Evolutionary conservation across 2,797 vertebrate genomes (phyloP).

Genomic region (Brachyalestes nurse): DNA sequence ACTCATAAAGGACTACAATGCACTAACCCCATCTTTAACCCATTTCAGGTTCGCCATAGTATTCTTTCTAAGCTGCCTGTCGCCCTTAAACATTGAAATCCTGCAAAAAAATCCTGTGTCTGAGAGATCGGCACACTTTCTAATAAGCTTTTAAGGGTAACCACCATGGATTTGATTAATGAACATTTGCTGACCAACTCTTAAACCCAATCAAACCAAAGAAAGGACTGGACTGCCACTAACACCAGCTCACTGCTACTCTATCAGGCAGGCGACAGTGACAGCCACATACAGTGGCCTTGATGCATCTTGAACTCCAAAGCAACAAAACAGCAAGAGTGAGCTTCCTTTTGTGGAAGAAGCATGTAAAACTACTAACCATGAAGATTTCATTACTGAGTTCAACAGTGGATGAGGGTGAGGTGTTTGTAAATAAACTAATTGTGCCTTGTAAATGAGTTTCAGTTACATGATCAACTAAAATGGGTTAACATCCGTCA

Average conservation of each 20-base stretch:
- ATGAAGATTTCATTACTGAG: slow-evolving; percentile 78
- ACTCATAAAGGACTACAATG: slow-evolving; percentile 51
- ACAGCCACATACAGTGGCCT: slow-evolving; percentile 85
- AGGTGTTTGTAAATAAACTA: slow-evolving; percentile 95
- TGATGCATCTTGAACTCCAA: slow-evolving; percentile 87
- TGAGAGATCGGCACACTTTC: slow-evolving; percentile 96
- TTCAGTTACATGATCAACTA: slow-evolving; percentile 84
- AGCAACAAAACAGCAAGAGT: slow-evolving; percentile 68
- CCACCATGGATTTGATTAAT: slow-evolving; percentile 91
- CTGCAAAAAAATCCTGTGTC: slow-evolving; percentile 88
- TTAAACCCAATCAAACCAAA: slow-evolving; percentile 68
- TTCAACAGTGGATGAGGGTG: slow-evolving; percentile 57
- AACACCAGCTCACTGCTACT: slow-evolving; percentile 85
- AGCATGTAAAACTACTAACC: slow-evolving; percentile 95
- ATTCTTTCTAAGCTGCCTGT: slow-evolving; percentile 93
- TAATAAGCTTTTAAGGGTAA: slow-evolving; percentile 93
- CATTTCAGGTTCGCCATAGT: slow-evolving; percentile 99
- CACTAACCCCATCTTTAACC: slow-evolving; percentile 95
- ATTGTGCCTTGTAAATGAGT: slow-evolving; percentile 95
- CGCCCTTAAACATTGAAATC: slow-evolving; percentile 96
- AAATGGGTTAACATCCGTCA: slow-evolving; percentile 88
- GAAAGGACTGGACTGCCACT: slow-evolving; percentile 91
- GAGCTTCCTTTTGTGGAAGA: slow-evolving; percentile 79
- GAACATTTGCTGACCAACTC: slow-evolving; percentile 80
- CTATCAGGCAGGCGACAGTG: slow-evolving; percentile 82